Evolutionary conservation across 2,113 vertebrate genomes (phyloP).

Genomic region (Piprites chloris): DNA sequence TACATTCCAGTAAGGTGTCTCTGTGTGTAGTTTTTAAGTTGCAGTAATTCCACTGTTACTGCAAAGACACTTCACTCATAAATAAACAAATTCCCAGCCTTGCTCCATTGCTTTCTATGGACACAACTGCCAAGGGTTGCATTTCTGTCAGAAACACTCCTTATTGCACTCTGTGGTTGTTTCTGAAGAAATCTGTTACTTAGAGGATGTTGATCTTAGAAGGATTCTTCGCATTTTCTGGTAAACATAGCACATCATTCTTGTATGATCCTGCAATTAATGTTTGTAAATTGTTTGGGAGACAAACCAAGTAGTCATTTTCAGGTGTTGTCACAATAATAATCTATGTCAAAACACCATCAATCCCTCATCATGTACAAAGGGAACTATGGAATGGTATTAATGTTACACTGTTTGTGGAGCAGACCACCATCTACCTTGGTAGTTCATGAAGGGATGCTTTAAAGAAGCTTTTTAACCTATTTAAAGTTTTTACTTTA

Average conservation of each 20-base stretch:
- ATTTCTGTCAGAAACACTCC: neutral
- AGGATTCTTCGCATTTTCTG: conserved; percentile 15
- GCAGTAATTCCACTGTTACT: conserved; percentile 28
- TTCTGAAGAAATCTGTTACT: conserved; percentile 16
- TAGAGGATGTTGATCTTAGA: neutral
- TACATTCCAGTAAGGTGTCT: neutral
- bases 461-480: conserved; percentile 31
- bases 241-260: neutral
- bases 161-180: neutral
- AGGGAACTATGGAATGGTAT: neutral
- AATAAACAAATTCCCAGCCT: conserved; percentile 20
- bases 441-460: neutral
- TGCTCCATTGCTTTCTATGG: neutral
- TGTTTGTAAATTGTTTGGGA: neutral
- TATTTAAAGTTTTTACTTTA: too few relatives aligned
- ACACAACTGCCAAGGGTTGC: neutral
- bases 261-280: neutral
- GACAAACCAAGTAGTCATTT: neutral
- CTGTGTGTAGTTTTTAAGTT: conserved; percentile 12
- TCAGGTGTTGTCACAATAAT: neutral
- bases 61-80: conserved; percentile 34
- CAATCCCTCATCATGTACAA: neutral
- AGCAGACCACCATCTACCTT: neutral
- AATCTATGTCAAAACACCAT: neutral
- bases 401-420: neutral